A percentile compares a stretch with the other conserved stretches of the same genome.
Evolutionary conservation across 2,888 invertebrate genomes (phyloP).

Genomic region (Lamellibrachia satsuma): DNA sequence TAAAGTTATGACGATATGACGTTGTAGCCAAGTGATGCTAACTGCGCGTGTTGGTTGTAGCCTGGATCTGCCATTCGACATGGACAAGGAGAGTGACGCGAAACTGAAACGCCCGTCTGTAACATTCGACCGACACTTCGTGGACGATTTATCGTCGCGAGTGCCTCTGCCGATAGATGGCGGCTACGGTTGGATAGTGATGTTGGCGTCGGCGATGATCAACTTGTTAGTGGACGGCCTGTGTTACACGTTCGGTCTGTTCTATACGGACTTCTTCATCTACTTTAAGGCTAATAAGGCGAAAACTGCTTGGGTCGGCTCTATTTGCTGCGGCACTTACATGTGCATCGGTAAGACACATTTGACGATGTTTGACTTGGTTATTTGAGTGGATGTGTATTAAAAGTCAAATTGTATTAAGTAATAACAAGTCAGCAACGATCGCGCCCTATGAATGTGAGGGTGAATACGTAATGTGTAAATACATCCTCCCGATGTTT

Average conservation of each 20-base stretch:
- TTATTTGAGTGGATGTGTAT: background rate
- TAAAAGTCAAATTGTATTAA: background rate
- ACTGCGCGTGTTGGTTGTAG: background rate
- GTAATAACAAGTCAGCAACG: background rate
- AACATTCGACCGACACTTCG: background rate
- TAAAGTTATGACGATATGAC: background rate
- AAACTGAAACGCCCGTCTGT: background rate
- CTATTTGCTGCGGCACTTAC: slow-evolving; percentile 93
- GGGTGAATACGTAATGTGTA: background rate
- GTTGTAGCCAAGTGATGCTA: background rate
- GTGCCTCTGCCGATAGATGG: slow-evolving; percentile 42
- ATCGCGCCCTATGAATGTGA: background rate
- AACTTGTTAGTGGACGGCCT: slow-evolving; percentile 93
- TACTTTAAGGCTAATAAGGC: slow-evolving; percentile 87
- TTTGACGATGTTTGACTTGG: background rate
- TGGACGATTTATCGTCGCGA: background rate
- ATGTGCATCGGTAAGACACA: slow-evolving; percentile 83
- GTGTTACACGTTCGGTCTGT: slow-evolving; percentile 96
- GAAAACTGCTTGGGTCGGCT: slow-evolving; percentile 90
- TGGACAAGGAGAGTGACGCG: background rate
- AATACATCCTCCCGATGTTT: too few relatives aligned
- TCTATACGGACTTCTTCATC: slow-evolving; percentile 84
- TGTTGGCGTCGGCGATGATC: slow-evolving; percentile 94
- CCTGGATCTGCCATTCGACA: background rate
- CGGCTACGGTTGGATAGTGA: slow-evolving; percentile 63